Conservation (phyloP, 1,140 invertebrate genomes). For the Anastrepha obliqua region DNA sequence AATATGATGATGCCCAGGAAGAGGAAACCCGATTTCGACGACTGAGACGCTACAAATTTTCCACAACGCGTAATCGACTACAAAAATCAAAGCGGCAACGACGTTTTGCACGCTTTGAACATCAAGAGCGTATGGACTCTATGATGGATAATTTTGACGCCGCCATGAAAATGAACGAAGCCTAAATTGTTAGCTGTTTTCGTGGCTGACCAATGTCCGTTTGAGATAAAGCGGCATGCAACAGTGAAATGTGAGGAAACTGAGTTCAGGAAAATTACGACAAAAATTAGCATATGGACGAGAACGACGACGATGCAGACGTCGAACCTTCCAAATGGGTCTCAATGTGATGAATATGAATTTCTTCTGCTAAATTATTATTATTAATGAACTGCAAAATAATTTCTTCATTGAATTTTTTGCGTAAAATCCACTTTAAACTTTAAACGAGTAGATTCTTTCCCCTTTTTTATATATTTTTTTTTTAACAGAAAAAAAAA, state of each 20-base stretch:
- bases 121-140: constrained; percentile 71
- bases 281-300: constrained; percentile 43
- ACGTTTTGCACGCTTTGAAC: constrained; percentile 69
- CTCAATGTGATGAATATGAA: constrained; percentile 58
- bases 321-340: constrained; percentile 54
- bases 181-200: constrained; percentile 51
- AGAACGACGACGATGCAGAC: constrained; percentile 1
- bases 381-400: constrained; percentile 47
- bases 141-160: constrained; percentile 71
- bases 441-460: constrained; percentile 52
- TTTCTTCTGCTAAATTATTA: constrained; percentile 54
- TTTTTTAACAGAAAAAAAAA: constrained; percentile 35
- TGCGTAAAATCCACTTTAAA: constrained; percentile 52
- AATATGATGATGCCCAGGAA: constrained; percentile 70
- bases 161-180: constrained; percentile 72
- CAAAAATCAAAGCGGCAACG: constrained; percentile 61
- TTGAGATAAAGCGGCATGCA: constrained; percentile 15
- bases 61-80: constrained; percentile 55
- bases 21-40: constrained; percentile 62
- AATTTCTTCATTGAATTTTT: constrained; percentile 53
- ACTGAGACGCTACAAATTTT: constrained; percentile 64
- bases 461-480: constrained; percentile 48
- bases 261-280: constrained; percentile 12
- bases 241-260: constrained; percentile 9
- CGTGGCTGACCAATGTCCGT: not conserved